Evolutionary conservation across 2,797 vertebrate genomes (phyloP).

Genomic region (Miichthys miiuy): DNA sequence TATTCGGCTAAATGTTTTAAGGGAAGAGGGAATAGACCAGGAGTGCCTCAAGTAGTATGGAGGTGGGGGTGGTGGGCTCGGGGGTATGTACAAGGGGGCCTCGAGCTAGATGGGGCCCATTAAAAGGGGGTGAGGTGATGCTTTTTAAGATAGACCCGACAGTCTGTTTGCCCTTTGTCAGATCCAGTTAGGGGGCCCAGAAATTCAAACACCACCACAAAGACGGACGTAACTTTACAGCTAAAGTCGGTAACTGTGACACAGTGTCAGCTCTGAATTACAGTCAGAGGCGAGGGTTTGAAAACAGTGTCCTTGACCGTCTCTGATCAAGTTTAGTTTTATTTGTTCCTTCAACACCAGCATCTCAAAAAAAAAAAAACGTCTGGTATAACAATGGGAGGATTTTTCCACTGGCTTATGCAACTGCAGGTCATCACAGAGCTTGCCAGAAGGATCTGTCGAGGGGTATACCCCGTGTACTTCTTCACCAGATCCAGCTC

Average conservation of each 20-base stretch:
- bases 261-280: slow-evolving; percentile 6
- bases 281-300: not conserved
- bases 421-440: slow-evolving; percentile 35
- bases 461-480: not conserved
- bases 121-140: slow-evolving; percentile 65
- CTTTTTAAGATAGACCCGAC: slow-evolving; percentile 67
- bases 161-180: slow-evolving; percentile 67
- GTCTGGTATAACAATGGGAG: slow-evolving; percentile 26
- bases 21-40: slow-evolving; percentile 23
- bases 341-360: slow-evolving; percentile 15
- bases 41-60: slow-evolving; percentile 26
- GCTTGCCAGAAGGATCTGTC: slow-evolving; percentile 11
- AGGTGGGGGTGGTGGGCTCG: no score
- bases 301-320: not conserved
- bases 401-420: slow-evolving; percentile 53
- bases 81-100: slow-evolving; percentile 12
- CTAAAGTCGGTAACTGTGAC: slow-evolving; percentile 1
- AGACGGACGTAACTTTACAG: slow-evolving; percentile 8
- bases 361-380: not conserved
- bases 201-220: slow-evolving; percentile 37
- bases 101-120: slow-evolving; percentile 60
- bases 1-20: slow-evolving; percentile 47
- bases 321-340: slow-evolving; percentile 8
- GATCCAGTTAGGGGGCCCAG: slow-evolving; percentile 54
- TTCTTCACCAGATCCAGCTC: slow-evolving; percentile 7